Percentiles rank a stretch among this genome's conserved stretches.
Evolutionary conservation across 2,113 vertebrate genomes (phyloP).

Genomic region (Raja brachyura): DNA sequence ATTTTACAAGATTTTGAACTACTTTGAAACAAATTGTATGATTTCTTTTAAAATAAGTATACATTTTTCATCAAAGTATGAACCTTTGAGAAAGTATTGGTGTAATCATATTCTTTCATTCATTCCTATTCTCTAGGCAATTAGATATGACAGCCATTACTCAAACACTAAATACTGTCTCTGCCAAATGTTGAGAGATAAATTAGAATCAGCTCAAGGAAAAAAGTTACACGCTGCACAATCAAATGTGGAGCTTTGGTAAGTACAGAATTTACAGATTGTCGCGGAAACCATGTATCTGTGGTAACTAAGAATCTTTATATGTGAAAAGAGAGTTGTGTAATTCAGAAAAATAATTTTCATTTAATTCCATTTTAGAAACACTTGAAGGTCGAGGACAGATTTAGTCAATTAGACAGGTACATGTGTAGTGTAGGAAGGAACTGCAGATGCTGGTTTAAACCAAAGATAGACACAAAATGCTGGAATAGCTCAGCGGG

Average conservation of each 20-base stretch:
- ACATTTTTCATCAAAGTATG: neutral
- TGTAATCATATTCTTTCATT: constrained; percentile 38
- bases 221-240: constrained; percentile 81
- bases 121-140: constrained; percentile 62
- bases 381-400: neutral
- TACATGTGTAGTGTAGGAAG: no score
- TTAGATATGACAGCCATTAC: constrained; percentile 82
- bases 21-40: neutral
- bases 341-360: neutral
- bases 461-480: no score
- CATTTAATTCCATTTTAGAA: neutral
- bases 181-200: constrained; percentile 90
- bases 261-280: constrained; percentile 42
- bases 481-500: no score
- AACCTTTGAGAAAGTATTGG: neutral
- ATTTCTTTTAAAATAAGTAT: neutral
- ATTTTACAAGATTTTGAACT: neutral
- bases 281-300: neutral
- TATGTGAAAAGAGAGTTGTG: neutral
- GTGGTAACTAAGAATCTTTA: neutral
- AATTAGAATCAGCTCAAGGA: constrained; percentile 79
- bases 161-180: constrained; percentile 96
- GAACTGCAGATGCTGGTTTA: no score
- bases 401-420: no score
- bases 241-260: constrained; percentile 82